A percentile compares a stretch with the other conserved stretches of the same genome.
phyloP scores from a whole-genome alignment of 2,113 vertebrate species.

The Podilymbus podiceps region DNA sequence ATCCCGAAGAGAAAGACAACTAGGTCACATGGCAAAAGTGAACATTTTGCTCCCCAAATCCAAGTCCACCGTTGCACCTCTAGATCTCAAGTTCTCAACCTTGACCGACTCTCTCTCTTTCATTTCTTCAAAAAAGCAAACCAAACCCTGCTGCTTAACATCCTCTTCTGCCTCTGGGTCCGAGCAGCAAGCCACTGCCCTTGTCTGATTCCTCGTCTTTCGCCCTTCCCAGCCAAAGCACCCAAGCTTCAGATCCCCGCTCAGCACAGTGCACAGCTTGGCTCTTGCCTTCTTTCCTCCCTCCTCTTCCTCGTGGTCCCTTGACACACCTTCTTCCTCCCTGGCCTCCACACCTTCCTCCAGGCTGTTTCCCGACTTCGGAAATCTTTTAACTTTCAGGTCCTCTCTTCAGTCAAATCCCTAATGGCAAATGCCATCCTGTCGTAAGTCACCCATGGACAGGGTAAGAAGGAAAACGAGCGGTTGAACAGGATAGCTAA shows the following conservation, averaged over 20 bases:
- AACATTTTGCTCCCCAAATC: background rate
- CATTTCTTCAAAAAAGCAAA: background rate
- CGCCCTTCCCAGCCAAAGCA: background rate
- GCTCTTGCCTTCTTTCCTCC: background rate
- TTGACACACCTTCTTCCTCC: background rate
- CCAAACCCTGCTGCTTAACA: background rate
- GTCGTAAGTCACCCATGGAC: background rate
- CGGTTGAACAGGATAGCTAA: background rate
- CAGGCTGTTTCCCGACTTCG: background rate
- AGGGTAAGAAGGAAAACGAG: background rate
- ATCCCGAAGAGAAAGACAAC: background rate
- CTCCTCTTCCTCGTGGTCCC: background rate
- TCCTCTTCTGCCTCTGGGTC: background rate
- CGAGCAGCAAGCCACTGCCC: background rate
- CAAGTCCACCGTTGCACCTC: background rate
- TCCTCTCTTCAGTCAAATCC: background rate
- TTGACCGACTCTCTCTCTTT: background rate
- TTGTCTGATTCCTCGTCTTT: background rate
- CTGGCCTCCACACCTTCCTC: background rate
- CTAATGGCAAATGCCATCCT: fast-evolving
- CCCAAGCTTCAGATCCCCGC: background rate
- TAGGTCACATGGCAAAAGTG: background rate
- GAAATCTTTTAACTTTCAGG: background rate
- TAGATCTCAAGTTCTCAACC: background rate
- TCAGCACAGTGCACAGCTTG: background rate